phyloP scores from a whole-genome alignment of 2,113 vertebrate species.

The Nycticorax nycticorax region DNA sequence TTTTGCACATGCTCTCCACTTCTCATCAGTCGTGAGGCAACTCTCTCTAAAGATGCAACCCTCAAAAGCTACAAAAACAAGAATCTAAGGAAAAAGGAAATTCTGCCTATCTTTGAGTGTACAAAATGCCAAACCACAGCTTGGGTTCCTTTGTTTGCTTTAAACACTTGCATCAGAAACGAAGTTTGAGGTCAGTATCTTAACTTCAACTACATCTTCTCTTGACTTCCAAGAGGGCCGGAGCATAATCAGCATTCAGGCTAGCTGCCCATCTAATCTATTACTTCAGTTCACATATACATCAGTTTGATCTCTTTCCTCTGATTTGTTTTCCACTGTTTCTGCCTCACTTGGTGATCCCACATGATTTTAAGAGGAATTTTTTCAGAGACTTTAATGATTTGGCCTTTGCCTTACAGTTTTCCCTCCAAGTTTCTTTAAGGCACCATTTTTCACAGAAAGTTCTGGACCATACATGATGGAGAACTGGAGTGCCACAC shows the following conservation, averaged over 20 bases:
- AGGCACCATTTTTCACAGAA: background rate
- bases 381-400: background rate
- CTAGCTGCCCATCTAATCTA: background rate
- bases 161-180: background rate
- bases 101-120: background rate
- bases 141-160: background rate
- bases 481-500: background rate
- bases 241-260: background rate
- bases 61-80: background rate
- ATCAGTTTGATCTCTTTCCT: background rate
- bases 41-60: background rate
- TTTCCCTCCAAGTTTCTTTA: background rate
- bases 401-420: background rate
- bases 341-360: background rate
- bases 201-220: background rate
- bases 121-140: background rate
- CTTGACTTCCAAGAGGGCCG: background rate
- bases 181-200: background rate
- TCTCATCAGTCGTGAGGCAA: background rate
- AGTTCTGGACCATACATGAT: background rate
- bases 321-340: background rate
- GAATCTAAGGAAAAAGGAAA: background rate
- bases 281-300: background rate
- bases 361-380: background rate
- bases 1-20: background rate